Conservation (phyloP, 2,797 vertebrate species). For the Moxostoma hubbsi region DNA sequence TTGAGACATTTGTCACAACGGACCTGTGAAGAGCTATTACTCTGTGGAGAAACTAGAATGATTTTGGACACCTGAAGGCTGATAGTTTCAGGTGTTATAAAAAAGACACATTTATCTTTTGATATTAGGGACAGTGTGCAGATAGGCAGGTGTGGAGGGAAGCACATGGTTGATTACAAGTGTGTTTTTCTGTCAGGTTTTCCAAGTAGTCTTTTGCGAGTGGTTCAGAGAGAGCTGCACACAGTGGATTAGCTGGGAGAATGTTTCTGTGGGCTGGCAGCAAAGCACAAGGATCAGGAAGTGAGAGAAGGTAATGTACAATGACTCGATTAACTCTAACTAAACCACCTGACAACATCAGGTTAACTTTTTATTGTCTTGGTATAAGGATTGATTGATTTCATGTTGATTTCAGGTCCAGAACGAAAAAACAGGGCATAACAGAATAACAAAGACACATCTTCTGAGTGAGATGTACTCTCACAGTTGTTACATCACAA, state of each 20-base stretch:
- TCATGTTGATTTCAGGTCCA: background rate
- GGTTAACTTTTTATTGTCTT: background rate
- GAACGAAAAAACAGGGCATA: background rate
- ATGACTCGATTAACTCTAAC: background rate
- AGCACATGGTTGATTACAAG: constrained; percentile 51
- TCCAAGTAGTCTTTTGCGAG: constrained; percentile 72
- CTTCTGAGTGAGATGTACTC: no score
- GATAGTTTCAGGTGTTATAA: no score
- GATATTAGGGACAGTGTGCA: background rate
- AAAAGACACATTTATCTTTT: constrained; percentile 10
- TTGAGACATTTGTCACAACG: no score
- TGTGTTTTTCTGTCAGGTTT: constrained; percentile 79
- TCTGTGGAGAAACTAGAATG: background rate
- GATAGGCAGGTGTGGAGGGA: constrained; percentile 5
- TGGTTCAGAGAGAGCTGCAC: constrained; percentile 73
- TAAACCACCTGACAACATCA: background rate
- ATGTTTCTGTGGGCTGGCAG: constrained; percentile 96
- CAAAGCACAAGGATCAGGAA: constrained; percentile 82
- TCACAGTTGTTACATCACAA: no score
- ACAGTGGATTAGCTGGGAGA: constrained; percentile 76
- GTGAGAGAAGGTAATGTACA: constrained; percentile 85
- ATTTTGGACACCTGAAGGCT: background rate
- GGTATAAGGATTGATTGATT: background rate
- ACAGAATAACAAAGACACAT: no score
- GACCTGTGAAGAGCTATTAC: background rate